A percentile compares a stretch with the other conserved stretches of the same genome.
These are phyloP conservation scores for Heliothis subflexa DNA, from an alignment of 1,140 invertebrate genomes.

Conservation along the genomic window DNA sequence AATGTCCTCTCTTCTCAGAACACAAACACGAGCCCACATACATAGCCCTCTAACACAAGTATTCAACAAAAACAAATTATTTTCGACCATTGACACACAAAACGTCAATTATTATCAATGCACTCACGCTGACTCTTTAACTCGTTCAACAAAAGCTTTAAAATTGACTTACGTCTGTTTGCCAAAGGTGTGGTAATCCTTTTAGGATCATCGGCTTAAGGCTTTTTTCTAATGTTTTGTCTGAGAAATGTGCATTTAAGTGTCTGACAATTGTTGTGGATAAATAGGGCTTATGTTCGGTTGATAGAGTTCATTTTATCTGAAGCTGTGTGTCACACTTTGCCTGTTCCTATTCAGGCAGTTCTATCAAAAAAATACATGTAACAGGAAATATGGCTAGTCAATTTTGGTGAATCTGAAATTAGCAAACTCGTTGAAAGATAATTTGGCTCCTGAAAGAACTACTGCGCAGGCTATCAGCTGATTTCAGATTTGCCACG, in stretches of 20 bases:
- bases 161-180: slow-evolving; percentile 55
- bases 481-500: no score
- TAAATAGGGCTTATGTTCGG: not conserved
- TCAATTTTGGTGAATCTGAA: no score
- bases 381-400: no score
- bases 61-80: slow-evolving; percentile 44
- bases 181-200: slow-evolving; percentile 56
- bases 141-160: slow-evolving; percentile 66
- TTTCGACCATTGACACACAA: slow-evolving; percentile 22
- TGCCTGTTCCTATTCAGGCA: no score
- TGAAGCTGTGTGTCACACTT: not conserved
- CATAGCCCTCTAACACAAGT: not conserved
- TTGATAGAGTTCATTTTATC: not conserved
- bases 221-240: not conserved
- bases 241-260: not conserved
- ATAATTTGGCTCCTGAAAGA: no score
- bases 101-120: slow-evolving; percentile 26
- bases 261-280: not conserved
- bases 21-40: slow-evolving; percentile 23
- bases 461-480: no score
- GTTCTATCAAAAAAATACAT: no score
- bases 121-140: slow-evolving; percentile 50
- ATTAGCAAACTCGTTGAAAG: no score
- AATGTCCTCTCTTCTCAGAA: slow-evolving; percentile 18
- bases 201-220: slow-evolving; percentile 38